Percentiles rank a stretch among this genome's conserved stretches.
Conservation (phyloP, 2,113 vertebrate genomes). For the Entomyzon cyanotis region DNA sequence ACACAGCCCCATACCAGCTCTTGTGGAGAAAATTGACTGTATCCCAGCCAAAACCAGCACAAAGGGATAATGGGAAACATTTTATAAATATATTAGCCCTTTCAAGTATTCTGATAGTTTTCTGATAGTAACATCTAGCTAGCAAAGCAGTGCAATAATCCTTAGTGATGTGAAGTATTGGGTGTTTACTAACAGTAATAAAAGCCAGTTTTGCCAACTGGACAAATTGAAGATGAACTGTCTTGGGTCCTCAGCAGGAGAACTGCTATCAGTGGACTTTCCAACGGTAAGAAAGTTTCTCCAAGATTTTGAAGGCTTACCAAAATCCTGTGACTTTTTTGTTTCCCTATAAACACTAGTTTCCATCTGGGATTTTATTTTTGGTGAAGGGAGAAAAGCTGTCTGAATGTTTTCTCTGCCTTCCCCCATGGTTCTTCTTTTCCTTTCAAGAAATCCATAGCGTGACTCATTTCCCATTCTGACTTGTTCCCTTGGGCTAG, state of each 20-base stretch:
- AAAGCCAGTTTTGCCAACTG: neutral
- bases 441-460: slow-evolving; percentile 16
- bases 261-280: neutral
- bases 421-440: neutral
- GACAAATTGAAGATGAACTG: neutral
- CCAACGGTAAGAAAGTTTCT: neutral
- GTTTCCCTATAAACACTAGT: slow-evolving; percentile 33
- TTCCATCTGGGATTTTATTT: slow-evolving; percentile 37
- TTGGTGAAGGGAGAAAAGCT: neutral
- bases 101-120: neutral
- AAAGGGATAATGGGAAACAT: neutral
- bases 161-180: neutral
- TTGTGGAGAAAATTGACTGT: neutral
- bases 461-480: slow-evolving; percentile 27
- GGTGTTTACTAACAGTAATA: neutral
- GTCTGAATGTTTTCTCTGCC: neutral
- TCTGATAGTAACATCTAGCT: neutral
- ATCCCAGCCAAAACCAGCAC: neutral
- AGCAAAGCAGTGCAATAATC: neutral
- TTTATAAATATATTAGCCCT: neutral
- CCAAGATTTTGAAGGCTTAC: neutral
- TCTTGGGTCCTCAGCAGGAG: neutral
- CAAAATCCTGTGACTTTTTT: neutral
- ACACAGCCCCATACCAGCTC: neutral
- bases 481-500: neutral